Evolutionary conservation across 1,140 invertebrate species (phyloP).

Genomic region (Oryctes rhinoceros): DNA sequence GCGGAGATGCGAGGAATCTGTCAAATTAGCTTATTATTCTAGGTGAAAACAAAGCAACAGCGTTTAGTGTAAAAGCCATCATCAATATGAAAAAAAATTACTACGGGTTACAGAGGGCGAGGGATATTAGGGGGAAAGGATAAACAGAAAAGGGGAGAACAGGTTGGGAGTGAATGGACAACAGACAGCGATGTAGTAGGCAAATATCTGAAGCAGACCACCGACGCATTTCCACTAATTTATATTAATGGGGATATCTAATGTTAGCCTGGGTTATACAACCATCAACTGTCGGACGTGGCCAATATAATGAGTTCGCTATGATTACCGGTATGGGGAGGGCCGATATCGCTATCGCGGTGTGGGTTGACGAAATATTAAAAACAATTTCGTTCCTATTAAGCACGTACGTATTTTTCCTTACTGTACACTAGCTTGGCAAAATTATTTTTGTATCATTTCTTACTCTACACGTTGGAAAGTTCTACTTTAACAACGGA

Average conservation of each 20-base stretch:
- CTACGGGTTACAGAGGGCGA: constrained; percentile 2
- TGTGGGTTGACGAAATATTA: no score
- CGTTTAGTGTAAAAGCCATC: background rate
- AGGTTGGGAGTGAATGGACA: background rate
- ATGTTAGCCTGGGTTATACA: constrained; percentile 54
- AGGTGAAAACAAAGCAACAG: constrained; percentile 14
- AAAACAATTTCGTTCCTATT: no score
- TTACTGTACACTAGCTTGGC: no score
- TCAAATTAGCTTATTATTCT: constrained; percentile 16
- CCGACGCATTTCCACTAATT: constrained; percentile 52
- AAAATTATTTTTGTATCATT: no score
- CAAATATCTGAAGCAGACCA: constrained; percentile 7
- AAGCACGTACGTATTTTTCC: no score
- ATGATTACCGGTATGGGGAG: constrained; percentile 50
- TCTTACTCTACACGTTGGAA: no score
- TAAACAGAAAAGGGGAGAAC: background rate
- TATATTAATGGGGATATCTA: constrained; percentile 57
- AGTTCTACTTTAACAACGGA: no score
- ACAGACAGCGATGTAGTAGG: background rate
- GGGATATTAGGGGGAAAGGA: background rate
- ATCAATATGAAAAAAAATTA: constrained; percentile 4
- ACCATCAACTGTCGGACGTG: constrained; percentile 52
- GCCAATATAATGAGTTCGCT: constrained; percentile 54
- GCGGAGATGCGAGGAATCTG: background rate
- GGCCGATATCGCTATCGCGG: background rate